These are phyloP conservation scores for Pilophorus perplexus DNA, from an alignment of 2,888 invertebrate species.

Conservation along the genomic window DNA sequence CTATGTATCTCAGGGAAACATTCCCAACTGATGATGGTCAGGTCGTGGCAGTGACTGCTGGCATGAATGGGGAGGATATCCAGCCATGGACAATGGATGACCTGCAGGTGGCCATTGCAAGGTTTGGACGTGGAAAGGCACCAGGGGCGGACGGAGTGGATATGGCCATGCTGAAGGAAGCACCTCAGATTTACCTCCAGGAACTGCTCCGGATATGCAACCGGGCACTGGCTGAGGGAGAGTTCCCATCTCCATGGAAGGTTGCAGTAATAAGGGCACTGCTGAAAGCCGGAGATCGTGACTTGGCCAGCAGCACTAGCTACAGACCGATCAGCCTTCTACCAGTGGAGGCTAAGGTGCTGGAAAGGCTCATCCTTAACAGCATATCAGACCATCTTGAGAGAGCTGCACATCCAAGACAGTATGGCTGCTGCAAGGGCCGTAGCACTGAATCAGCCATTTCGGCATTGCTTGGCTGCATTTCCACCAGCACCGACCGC, in stretches of 20 bases:
- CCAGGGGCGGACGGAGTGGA: background rate
- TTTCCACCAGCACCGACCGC: background rate
- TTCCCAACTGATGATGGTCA: too few relatives aligned
- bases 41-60: too few relatives aligned
- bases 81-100: too few relatives aligned
- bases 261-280: background rate
- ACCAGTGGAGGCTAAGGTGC: background rate
- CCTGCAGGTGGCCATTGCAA: too few relatives aligned
- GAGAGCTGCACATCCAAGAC: too few relatives aligned
- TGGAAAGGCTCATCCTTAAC: background rate
- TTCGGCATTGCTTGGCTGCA: background rate
- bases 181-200: background rate
- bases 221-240: background rate
- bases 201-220: background rate
- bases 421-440: background rate
- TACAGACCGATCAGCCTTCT: background rate
- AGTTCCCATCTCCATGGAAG: background rate
- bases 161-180: constrained; percentile 2
- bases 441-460: background rate
- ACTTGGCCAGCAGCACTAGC: background rate
- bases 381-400: background rate
- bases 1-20: too few relatives aligned
- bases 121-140: background rate
- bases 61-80: too few relatives aligned
- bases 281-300: background rate